A percentile compares a stretch with the other conserved stretches of the same genome.
These are phyloP conservation scores for Helogale parvula DNA, from an alignment of 2,113 vertebrate species.

Conservation along the genomic window DNA sequence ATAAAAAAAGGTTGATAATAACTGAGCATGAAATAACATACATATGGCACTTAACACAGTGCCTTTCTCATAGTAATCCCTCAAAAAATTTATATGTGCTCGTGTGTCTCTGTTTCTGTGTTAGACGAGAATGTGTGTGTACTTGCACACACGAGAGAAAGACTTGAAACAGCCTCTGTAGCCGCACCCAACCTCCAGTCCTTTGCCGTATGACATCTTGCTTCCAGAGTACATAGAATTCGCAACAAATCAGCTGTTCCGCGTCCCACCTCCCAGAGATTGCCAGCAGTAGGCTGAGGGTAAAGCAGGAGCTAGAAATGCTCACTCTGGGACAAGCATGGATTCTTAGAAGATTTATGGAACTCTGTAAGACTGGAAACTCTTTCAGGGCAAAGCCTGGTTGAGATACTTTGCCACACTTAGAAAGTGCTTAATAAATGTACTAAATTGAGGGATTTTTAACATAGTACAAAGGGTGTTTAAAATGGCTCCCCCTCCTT, in stretches of 20 bases:
- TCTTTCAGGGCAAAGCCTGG: background rate
- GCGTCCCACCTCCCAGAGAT: background rate
- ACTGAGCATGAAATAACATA: background rate
- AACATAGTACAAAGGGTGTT: background rate
- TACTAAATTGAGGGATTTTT: conserved; percentile 14
- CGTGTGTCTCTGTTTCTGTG: background rate
- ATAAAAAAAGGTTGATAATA: background rate
- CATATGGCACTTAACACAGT: background rate
- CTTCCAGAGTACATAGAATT: background rate
- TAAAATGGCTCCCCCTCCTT: conserved; percentile 3
- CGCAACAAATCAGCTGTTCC: background rate
- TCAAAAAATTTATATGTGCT: background rate
- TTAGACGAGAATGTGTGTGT: background rate
- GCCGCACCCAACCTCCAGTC: background rate
- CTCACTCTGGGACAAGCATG: background rate
- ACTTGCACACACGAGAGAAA: background rate
- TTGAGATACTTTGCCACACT: background rate
- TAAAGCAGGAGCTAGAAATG: background rate
- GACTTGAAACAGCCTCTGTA: background rate
- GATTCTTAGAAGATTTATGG: background rate
- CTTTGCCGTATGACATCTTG: background rate
- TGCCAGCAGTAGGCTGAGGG: background rate
- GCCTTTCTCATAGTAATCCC: background rate
- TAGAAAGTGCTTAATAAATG: background rate
- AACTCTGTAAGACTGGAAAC: background rate